Conservation (phyloP, 2,113 vertebrate species). For the Syngnathus typhle region DNA sequence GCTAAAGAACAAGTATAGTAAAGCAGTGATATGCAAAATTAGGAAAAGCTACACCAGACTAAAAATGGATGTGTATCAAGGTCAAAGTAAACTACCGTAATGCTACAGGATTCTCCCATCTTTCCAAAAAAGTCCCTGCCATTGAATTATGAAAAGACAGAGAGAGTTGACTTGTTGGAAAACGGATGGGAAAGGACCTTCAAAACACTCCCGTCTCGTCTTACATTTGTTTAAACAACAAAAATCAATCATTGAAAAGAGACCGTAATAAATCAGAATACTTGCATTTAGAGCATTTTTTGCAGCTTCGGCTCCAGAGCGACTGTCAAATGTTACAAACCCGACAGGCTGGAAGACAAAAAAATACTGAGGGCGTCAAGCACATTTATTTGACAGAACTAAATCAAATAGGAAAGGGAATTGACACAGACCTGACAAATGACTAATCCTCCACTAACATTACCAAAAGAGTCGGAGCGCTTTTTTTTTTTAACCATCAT, state of each 20-base stretch:
- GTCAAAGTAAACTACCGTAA: slow-evolving; percentile 73
- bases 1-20: slow-evolving; percentile 53
- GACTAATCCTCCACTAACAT: background rate
- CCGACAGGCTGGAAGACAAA: slow-evolving; percentile 85
- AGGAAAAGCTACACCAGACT: slow-evolving; percentile 61
- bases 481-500: slow-evolving; percentile 10
- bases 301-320: slow-evolving; percentile 92
- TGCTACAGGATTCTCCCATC: slow-evolving; percentile 67
- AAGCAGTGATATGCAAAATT: slow-evolving; percentile 68
- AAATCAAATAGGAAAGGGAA: background rate
- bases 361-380: slow-evolving; percentile 19
- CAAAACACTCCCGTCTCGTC: background rate
- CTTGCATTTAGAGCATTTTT: slow-evolving; percentile 97
- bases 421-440: no score
- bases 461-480: background rate
- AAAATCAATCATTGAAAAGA: background rate
- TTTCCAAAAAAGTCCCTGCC: slow-evolving; percentile 72
- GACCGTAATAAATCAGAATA: background rate
- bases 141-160: slow-evolving; percentile 67
- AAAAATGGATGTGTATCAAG: slow-evolving; percentile 62
- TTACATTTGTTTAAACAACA: no score
- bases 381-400: background rate
- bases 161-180: slow-evolving; percentile 54
- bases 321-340: slow-evolving; percentile 97
- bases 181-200: slow-evolving; percentile 1